A percentile compares a stretch with the other conserved stretches of the same genome.
phyloP scores from a whole-genome alignment of 2,797 vertebrate genomes.

The Sparidentex hasta region DNA sequence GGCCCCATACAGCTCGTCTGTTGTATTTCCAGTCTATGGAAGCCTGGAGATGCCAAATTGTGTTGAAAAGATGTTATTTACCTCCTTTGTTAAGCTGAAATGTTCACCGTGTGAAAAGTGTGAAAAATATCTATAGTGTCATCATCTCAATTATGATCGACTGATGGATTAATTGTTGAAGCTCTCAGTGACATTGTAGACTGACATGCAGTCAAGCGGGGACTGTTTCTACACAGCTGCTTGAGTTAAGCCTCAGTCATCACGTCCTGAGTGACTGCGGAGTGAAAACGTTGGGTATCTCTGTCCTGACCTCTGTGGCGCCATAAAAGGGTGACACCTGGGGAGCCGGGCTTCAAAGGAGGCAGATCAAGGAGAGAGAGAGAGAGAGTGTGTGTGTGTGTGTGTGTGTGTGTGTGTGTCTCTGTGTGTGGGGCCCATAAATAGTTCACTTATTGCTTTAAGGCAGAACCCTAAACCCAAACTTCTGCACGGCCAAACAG shows the following conservation, averaged over 20 bases:
- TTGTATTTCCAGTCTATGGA: too few relatives aligned
- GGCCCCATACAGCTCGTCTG: too few relatives aligned
- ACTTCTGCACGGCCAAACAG: conserved; percentile 20
- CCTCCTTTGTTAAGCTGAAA: too few relatives aligned
- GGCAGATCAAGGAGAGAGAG: conserved; percentile 10
- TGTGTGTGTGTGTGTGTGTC: too few relatives aligned
- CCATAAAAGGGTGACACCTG: conserved; percentile 34
- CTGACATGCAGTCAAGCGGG: not conserved
- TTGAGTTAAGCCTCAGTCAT: too few relatives aligned
- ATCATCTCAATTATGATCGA: too few relatives aligned
- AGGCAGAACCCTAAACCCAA: conserved; percentile 29
- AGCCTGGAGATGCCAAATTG: too few relatives aligned
- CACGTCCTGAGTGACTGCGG: too few relatives aligned
- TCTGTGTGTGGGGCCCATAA: conserved; percentile 32
- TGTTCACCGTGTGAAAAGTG: not conserved
- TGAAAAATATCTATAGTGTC: not conserved
- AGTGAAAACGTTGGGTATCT: not conserved
- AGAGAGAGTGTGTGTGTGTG: too few relatives aligned
- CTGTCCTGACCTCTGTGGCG: not conserved
- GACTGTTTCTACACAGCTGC: not conserved
- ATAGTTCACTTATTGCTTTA: conserved; percentile 42
- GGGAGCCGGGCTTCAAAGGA: conserved; percentile 36
- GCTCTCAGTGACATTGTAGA: not conserved
- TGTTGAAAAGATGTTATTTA: too few relatives aligned
- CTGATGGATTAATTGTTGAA: too few relatives aligned